Evolutionary conservation across 2,797 vertebrate species (phyloP), one percentile per base, ranked within the genome.

Genomic region (Aeoliscus strigatus): DNA sequence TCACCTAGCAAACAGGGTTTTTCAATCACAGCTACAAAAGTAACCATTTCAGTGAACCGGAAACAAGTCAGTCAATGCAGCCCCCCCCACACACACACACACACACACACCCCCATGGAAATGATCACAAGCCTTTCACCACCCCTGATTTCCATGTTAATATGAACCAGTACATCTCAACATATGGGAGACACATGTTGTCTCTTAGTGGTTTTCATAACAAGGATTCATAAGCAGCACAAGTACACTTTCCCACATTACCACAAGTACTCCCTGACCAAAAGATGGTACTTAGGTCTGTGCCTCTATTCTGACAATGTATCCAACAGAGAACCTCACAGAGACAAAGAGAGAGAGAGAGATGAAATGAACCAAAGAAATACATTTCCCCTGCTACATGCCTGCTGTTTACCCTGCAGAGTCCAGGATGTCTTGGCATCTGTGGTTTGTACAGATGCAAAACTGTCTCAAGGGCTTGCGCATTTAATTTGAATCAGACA

Each of bases 131-230:
- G n/a, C n/a, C n/a, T n/a, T n/a, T n/a, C 31, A 60, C 29, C 35
- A 40, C 37, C 28, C 64, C 57, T 54, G 28, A 59, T 61, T 73
- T 75, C 37, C 39, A 48, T 27, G 23, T 65, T 32, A 18, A 71
- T n/a, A n/a, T n/a, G n/a, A n/a, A n/a, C n/a, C n/a, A n/a, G n/a
- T n/a, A n/a, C n/a, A n/a, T n/a, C n/a, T n/a, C n/a, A n/a, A n/a
- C n/a, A n/a, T n/a, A n/a, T n/a, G n/a, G n/a, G n/a, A n/a, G n/a
- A n/a, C n/a, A n/a, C n/a, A 60, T 58, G 52, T 64, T 16, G 31
- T 73, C 56, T 72, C 58, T 38, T 51, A 39, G 41, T 43, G 27
- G 54, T 77, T 83, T 81, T 80, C 65, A 73, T 81, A 83, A 82
- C 51, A 11, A 15, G 27, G 17, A 60, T 80, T 71, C 75, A 77